Evolutionary conservation across 2,113 vertebrate genomes (phyloP).

Genomic region (Progne subis): DNA sequence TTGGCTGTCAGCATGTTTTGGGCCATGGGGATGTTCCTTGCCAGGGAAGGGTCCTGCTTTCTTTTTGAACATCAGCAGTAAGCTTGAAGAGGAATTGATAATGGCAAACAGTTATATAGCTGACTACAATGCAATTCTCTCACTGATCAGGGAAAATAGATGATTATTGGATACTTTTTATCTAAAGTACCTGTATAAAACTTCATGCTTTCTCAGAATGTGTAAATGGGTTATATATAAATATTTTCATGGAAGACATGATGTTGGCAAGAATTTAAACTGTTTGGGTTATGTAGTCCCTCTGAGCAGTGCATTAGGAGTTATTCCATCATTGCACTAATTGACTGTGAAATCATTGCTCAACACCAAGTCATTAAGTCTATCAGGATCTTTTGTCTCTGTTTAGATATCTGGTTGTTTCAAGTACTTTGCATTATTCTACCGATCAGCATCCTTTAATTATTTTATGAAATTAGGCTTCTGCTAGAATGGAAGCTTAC

Average conservation of each 20-base stretch:
- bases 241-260: not conserved
- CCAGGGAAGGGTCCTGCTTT: not conserved
- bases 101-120: not conserved
- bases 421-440: not conserved
- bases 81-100: not conserved
- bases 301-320: not conserved
- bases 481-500: not conserved
- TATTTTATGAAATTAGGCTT: slow-evolving; percentile 4
- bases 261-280: not conserved
- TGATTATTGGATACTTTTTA: not conserved
- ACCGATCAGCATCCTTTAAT: not conserved
- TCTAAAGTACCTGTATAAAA: not conserved
- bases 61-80: not conserved
- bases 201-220: not conserved
- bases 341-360: not conserved
- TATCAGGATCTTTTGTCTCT: not conserved
- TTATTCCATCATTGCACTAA: not conserved
- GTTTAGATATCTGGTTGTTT: not conserved
- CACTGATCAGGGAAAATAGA: not conserved
- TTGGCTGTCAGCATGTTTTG: not conserved
- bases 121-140: not conserved
- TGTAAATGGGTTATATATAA: not conserved
- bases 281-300: not conserved
- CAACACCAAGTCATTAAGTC: not conserved
- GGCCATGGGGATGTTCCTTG: not conserved